Evolutionary conservation across 2,113 vertebrate genomes (phyloP).

Genomic region (Pteropus alecto): DNA sequence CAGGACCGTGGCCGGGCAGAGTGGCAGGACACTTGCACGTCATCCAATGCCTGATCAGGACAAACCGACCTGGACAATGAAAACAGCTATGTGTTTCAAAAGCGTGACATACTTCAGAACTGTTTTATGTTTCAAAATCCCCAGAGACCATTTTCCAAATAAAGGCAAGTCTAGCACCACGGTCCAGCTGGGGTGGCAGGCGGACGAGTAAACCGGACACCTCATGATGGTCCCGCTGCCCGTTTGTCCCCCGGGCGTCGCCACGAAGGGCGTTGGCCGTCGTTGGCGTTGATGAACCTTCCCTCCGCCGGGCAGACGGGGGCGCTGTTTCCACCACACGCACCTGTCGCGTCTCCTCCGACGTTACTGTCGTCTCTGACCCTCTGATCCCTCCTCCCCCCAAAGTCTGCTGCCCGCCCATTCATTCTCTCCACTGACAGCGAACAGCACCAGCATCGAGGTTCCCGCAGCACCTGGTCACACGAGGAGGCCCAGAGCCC

Average conservation of each 20-base stretch:
- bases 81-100: background rate
- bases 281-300: fast-evolving
- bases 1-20: background rate
- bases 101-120: background rate
- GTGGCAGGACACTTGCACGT: background rate
- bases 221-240: too few relatives aligned
- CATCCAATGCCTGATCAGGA: fast-evolving
- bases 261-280: fast-evolving
- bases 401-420: fast-evolving
- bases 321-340: fast-evolving
- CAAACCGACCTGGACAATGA: fast-evolving
- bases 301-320: background rate
- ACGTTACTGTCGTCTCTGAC: background rate
- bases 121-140: background rate
- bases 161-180: background rate
- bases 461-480: background rate
- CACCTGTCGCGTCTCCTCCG: fast-evolving
- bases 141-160: background rate
- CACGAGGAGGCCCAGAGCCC: fast-evolving
- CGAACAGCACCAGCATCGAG: too few relatives aligned
- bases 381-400: fast-evolving
- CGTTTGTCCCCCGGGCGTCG: too few relatives aligned
- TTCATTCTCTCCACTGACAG: background rate
- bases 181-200: fast-evolving
- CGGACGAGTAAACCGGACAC: too few relatives aligned